Percentiles rank a stretch among this genome's conserved stretches.
Conservation (phyloP, 2,113 vertebrate genomes). For the Perca schrenkii region DNA sequence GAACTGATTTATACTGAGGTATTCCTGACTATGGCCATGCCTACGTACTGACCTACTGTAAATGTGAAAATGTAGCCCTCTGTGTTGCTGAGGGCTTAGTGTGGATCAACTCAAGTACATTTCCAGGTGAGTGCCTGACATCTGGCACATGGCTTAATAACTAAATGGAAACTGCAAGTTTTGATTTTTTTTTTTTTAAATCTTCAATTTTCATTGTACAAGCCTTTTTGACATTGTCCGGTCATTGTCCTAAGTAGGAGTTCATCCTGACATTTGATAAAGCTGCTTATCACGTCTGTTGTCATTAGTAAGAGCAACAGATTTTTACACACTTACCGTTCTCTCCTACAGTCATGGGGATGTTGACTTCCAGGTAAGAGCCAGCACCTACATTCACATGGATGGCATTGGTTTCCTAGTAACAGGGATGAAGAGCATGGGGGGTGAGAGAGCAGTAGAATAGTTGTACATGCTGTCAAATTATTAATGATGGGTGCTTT, state of each 20-base stretch:
- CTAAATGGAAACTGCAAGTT: not conserved
- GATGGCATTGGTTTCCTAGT: slow-evolving; percentile 98
- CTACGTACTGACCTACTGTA: too few species aligned
- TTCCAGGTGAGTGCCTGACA: too few species aligned
- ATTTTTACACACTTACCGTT: slow-evolving; percentile 85
- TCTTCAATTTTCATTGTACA: not conserved
- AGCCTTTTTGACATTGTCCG: too few species aligned
- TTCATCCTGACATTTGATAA: not conserved
- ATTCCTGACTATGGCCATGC: too few species aligned
- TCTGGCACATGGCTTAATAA: too few species aligned
- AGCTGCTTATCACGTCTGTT: not conserved
- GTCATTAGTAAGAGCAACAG: not conserved
- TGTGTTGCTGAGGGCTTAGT: too few species aligned
- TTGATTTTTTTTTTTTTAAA: not conserved
- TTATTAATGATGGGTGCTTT: not conserved
- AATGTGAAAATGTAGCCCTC: too few species aligned
- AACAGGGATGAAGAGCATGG: slow-evolving; percentile 42
- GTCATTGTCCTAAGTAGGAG: not conserved
- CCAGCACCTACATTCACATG: slow-evolving; percentile 99
- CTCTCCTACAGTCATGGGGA: slow-evolving; percentile 96
- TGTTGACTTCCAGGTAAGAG: slow-evolving; percentile 99
- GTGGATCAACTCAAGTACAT: too few species aligned
- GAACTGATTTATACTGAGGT: too few species aligned
- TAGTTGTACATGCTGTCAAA: slow-evolving; percentile 35
- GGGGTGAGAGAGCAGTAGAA: slow-evolving; percentile 8